Percentiles rank a stretch among this genome's conserved stretches.
Evolutionary conservation across 2,113 vertebrate genomes (phyloP).

Genomic region (Sminthopsis crassicaudata): DNA sequence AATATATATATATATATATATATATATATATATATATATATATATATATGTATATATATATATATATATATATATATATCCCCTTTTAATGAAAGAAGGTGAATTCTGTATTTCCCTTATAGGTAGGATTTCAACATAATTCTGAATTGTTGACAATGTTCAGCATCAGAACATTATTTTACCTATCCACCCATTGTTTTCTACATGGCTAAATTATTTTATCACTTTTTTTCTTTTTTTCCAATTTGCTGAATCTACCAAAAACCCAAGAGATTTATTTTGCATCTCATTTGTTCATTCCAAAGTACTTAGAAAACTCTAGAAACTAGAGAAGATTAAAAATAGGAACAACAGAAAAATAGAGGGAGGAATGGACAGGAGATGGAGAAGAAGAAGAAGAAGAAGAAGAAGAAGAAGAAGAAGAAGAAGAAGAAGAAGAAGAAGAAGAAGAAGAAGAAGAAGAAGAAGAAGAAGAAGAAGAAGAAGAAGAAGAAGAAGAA

Average conservation of each 20-base stretch:
- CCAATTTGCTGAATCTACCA: not conserved
- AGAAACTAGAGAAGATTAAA: not conserved
- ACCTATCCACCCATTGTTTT: not conserved
- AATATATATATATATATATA: no score
- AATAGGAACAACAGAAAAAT: not conserved
- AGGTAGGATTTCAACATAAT: not conserved
- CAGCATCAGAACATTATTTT: not conserved
- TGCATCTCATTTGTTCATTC: not conserved
- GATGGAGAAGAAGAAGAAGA: no score
- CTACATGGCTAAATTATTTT: not conserved
- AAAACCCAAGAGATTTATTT: not conserved
- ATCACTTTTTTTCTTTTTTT: not conserved
- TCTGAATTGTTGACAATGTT: not conserved
- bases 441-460: no score
- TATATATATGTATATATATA: no score
- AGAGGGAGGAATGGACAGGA: no score
- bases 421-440: no score
- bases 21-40: no score
- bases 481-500: no score
- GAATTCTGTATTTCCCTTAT: not conserved
- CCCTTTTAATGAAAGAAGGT: not conserved
- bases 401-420: no score
- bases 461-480: no score
- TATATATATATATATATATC: no score
- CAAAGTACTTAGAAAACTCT: not conserved